Percentiles rank a stretch among this genome's conserved stretches.
phyloP scores from a whole-genome alignment of 2,888 invertebrate species.

The Imbricaverruca yamaguchii region DNA sequence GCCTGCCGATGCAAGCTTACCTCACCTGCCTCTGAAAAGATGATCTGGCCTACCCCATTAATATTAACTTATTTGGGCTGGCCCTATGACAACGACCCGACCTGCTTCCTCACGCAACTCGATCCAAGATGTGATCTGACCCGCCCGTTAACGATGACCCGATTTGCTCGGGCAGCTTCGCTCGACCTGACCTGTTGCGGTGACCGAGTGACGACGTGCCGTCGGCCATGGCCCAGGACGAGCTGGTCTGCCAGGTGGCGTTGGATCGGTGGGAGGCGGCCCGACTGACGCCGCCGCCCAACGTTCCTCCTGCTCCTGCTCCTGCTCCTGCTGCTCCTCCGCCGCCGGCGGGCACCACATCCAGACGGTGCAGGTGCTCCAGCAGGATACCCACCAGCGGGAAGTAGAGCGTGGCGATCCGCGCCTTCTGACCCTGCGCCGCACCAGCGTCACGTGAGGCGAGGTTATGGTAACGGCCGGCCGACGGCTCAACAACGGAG shows the following conservation, averaged over 20 bases:
- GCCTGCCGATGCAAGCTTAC: too few species aligned
- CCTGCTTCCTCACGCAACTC: too few species aligned
- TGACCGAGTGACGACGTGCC: background rate
- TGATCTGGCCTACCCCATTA: too few species aligned
- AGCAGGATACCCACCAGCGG: slow-evolving; percentile 82
- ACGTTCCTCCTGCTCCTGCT: slow-evolving; percentile 47
- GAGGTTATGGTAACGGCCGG: too few species aligned
- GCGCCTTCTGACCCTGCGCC: slow-evolving; percentile 60
- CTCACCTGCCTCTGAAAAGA: too few species aligned
- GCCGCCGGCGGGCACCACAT: slow-evolving; percentile 22
- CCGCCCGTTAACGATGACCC: too few species aligned
- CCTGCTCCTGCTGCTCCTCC: slow-evolving; percentile 36
- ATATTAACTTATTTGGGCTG: too few species aligned
- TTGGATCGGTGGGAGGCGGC: background rate
- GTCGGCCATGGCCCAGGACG: background rate
- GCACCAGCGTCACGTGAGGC: too few species aligned
- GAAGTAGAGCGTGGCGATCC: slow-evolving; percentile 82
- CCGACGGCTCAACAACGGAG: too few species aligned
- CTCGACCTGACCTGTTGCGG: background rate
- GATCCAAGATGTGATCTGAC: too few species aligned
- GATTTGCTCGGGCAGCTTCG: background rate
- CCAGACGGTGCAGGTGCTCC: slow-evolving; percentile 74
- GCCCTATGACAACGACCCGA: too few species aligned
- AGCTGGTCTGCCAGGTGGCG: slow-evolving; percentile 15
- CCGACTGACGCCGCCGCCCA: slow-evolving; percentile 40